These are phyloP conservation scores for Leptopilina syphax DNA, from an alignment of 2,888 invertebrate genomes.

Conservation along the genomic window DNA sequence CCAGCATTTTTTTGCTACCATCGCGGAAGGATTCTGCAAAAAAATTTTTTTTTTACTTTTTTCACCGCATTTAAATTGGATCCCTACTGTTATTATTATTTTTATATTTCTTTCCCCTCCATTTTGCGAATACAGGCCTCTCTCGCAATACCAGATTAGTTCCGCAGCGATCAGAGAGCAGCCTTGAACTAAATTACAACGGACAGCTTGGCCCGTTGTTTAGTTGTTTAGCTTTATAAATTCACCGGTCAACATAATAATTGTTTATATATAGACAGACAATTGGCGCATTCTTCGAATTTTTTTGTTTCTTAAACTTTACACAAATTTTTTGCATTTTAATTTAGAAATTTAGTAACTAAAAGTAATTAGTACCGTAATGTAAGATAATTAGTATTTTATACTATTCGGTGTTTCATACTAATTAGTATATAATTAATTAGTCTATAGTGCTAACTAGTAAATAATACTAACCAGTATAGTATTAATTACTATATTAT, in stretches of 20 bases:
- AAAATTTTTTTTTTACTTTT: neutral
- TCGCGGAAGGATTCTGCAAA: neutral
- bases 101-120: slow-evolving; percentile 9
- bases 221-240: slow-evolving; percentile 50
- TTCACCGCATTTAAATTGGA: slow-evolving; percentile 2
- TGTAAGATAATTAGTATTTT: too few relatives aligned
- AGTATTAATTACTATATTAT: too few relatives aligned
- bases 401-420: too few relatives aligned
- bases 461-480: too few relatives aligned
- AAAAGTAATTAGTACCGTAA: too few relatives aligned
- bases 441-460: too few relatives aligned
- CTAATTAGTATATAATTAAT: too few relatives aligned
- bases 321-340: neutral
- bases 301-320: neutral
- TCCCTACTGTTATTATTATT: slow-evolving; percentile 18
- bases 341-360: too few relatives aligned
- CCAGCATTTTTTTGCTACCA: neutral
- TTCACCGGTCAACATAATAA: slow-evolving; percentile 42
- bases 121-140: slow-evolving; percentile 44
- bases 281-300: neutral
- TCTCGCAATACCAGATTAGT: slow-evolving; percentile 58
- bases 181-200: slow-evolving; percentile 70
- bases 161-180: slow-evolving; percentile 62
- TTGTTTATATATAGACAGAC: neutral
- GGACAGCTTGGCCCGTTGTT: slow-evolving; percentile 58